Evolutionary conservation across 2,113 vertebrate species (phyloP), one percentile per base, ranked within the genome.

Genomic region (Xiphorhynchus elegans): DNA sequence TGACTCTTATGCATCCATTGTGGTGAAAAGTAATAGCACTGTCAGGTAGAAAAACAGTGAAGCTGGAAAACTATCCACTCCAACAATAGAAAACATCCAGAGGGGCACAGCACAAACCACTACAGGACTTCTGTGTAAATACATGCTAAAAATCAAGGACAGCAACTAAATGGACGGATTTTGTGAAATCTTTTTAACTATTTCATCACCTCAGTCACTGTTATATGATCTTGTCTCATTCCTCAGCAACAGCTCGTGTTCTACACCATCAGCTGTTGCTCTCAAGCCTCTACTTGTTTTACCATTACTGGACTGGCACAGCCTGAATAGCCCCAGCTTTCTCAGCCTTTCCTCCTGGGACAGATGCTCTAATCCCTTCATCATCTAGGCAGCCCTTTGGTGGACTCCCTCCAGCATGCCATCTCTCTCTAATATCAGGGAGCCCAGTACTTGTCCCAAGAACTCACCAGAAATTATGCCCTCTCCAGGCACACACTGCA

Each of bases 401-500:
- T 67, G 50, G 47, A 74, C 66, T 67, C 55, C n/a, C 37, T 75
- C 42, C 64, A 60, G 5, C 16, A 53, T 6, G 24, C 55, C 23
- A 24, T 19, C 39, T 55, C 42, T 33, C n/a, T 78, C 37, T 25
- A 14, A 28, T 28, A 40, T 0, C 0, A 42, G 17, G 40, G 13
- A 84, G 37, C 12, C 16, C 74, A 62, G 42, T 6, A n/a, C 7
- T 85, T 4, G 2, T 84, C 29, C 52, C 24, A 47, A 31, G 59
- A 93, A 39, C 33, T 77, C 55, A 70, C 5, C 52, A 93, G 25
- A 79, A 74, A 80, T 44, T 9, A 39, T 6, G 20, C 17, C 10
- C 44, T 73, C 59, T 86, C 31, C 58, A 77, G 55, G 37, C 39
- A 86, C 80, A 89, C 9, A 25, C 7, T 33, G 37, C 50, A 70